These are phyloP conservation scores for Loxodonta africana DNA, from an alignment of 2,113 vertebrate species.

Conservation along the genomic window DNA sequence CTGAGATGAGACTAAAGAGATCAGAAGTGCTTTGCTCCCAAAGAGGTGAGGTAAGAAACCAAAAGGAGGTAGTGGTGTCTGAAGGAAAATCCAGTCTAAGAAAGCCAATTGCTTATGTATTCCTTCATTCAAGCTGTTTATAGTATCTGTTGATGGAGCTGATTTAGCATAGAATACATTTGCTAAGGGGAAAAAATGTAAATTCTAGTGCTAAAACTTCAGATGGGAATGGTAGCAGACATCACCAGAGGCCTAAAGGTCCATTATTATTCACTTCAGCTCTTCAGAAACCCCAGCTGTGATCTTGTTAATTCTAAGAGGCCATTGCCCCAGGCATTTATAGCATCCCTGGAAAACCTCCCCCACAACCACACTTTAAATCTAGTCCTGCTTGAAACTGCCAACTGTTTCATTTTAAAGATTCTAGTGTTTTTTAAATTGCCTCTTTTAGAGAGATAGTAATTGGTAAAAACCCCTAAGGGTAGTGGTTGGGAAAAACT, in stretches of 20 bases:
- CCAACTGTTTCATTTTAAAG: constrained; percentile 53
- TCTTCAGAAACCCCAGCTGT: constrained; percentile 27
- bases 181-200: background rate
- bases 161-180: background rate
- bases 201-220: background rate
- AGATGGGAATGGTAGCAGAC: background rate
- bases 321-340: constrained; percentile 43
- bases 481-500: background rate
- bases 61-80: background rate
- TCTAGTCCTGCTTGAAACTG: constrained; percentile 8
- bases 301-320: constrained; percentile 51
- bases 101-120: background rate
- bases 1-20: background rate
- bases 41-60: background rate
- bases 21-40: background rate
- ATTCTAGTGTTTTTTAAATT: constrained; percentile 74
- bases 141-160: background rate
- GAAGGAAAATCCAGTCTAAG: background rate
- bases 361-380: background rate
- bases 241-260: background rate
- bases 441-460: constrained; percentile 51
- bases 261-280: constrained; percentile 31
- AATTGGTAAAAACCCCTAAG: constrained; percentile 5
- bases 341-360: background rate
- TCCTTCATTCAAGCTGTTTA: background rate